These are phyloP conservation scores for Neotragus pygmaeus DNA, from an alignment of 2,113 vertebrate species.

Conservation along the genomic window DNA sequence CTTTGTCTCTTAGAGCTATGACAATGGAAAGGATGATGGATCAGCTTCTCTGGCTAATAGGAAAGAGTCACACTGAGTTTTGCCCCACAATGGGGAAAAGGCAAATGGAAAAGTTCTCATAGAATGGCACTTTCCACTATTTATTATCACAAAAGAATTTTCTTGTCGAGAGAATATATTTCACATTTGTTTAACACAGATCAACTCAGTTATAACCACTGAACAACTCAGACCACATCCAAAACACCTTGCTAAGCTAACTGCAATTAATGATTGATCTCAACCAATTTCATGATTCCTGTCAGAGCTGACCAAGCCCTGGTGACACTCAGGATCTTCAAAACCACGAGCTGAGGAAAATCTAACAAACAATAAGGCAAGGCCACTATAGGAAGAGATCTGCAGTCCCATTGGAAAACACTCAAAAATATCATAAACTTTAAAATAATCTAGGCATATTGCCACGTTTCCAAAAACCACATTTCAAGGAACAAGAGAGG, in stretches of 20 bases:
- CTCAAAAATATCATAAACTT: background rate
- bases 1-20: background rate
- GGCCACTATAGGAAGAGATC: background rate
- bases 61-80: background rate
- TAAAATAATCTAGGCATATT: background rate
- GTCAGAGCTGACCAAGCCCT: background rate
- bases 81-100: background rate
- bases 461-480: background rate
- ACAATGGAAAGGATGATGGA: background rate
- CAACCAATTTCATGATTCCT: background rate
- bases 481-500: background rate
- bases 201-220: background rate
- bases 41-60: background rate
- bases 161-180: background rate
- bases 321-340: background rate
- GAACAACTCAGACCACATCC: background rate
- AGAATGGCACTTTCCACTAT: background rate
- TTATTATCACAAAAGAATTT: background rate
- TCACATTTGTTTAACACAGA: slow-evolving; percentile 14
- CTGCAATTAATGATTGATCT: background rate
- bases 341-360: background rate
- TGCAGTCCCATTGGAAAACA: background rate
- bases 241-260: background rate
- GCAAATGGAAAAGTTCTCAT: background rate
- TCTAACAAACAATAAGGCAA: background rate